Evolutionary conservation across 2,113 vertebrate genomes (phyloP), one percentile per base, ranked within the genome.

Genomic region (Oreotrochilus melanogaster): DNA sequence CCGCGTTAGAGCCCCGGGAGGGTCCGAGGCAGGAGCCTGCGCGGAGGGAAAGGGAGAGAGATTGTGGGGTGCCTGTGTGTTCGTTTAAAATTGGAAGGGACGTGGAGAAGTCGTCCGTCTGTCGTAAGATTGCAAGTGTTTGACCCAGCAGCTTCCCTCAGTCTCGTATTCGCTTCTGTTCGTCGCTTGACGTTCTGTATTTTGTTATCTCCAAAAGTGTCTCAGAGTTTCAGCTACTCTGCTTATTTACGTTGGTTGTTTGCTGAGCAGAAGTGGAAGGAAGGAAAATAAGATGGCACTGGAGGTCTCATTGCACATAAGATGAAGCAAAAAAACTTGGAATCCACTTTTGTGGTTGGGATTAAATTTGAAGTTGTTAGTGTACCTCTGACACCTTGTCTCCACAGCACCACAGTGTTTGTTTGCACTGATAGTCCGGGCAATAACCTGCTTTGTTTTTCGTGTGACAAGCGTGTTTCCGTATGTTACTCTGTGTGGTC

Each of bases 331-430:
- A 37, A 37, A 22, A 45, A 10, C 5, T 4, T 81, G 28, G 18
- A 30, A 10, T 31, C 24, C 7, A 1, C 3, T 14, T 18, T 11
- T 1, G 18, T 18, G 12, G 2, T 11, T 2, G 21, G 56, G 37
- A 2, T 80, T 37, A 4, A 11, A 4, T 14, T 10, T 56, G 39
- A 50, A 42, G 7, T 6, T 61, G 56, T 1, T 22, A 1, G 14
- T 14, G 1, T 6, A 7, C 6, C 1, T 12, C 10, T 25, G 47
- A 39, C 47, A 30, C 5, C 25, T 60, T 1, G 1, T 12, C 8
- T 14, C 1, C 11, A 0, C 27, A 4, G 31, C 5, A 8, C 27
- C 16, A 4, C 8, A 0, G 7, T 1, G 33, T 7, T 16, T 4
- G 16, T 43, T 43, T 15, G 43, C 16, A 0, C 15, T 27, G n/a